Conservation (phyloP, 2,888 invertebrate species). For the Iphiclides podalirius region DNA sequence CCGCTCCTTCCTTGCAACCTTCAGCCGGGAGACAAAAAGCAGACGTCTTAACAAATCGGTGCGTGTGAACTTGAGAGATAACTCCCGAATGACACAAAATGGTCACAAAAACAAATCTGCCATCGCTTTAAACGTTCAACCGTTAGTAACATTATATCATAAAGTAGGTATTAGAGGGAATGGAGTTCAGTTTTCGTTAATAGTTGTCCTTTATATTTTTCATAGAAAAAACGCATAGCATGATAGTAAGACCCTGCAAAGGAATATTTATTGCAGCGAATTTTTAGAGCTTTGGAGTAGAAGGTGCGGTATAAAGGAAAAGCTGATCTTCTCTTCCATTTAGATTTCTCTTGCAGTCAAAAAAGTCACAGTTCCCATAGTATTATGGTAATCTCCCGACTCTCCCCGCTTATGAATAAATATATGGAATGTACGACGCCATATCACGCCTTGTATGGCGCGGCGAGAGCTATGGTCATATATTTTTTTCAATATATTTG, state of each 20-base stretch:
- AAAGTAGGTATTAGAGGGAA: neutral
- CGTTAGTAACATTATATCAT: constrained; percentile 19
- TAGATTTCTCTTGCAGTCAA: neutral
- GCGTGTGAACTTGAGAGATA: constrained; percentile 63
- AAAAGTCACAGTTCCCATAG: constrained; percentile 6
- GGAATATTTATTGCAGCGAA: no score
- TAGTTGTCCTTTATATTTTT: no score
- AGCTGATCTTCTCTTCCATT: no score
- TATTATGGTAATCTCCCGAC: constrained; percentile 7
- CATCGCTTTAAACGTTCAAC: constrained; percentile 28
- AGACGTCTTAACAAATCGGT: constrained; percentile 46
- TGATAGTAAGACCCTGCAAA: no score
- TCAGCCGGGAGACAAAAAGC: constrained; percentile 46
- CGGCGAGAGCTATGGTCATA: neutral
- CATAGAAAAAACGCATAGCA: no score
- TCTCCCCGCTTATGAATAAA: constrained; percentile 53
- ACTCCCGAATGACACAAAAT: constrained; percentile 34
- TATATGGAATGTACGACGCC: constrained; percentile 39
- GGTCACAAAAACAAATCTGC: constrained; percentile 28
- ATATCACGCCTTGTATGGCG: constrained; percentile 55
- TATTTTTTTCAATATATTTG: neutral
- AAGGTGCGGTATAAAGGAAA: no score
- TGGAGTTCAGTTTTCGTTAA: neutral
- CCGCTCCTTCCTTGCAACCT: constrained; percentile 21
- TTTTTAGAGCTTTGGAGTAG: no score